Evolutionary conservation across 30 jellyfish, hydroid and myxozoan species (phyloP).

Genomic region (Aurelia sp.): DNA sequence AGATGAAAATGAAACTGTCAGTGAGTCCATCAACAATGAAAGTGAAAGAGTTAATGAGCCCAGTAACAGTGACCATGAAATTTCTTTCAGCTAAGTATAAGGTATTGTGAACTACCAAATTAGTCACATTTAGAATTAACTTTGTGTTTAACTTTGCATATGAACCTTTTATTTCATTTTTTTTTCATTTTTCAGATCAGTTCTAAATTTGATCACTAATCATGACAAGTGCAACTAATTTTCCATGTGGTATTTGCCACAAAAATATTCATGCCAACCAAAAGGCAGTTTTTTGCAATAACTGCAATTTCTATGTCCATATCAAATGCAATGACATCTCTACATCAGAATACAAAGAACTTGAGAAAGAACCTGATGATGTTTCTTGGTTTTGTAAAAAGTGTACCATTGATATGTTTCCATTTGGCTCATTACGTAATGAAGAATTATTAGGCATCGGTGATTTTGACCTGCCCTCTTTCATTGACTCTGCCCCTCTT

Average conservation of each 20-base stretch:
- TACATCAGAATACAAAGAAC: slow-evolving; percentile 13
- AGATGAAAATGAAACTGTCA: slow-evolving; percentile 1
- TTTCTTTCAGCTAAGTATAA: not conserved
- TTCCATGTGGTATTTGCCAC: slow-evolving; percentile 62
- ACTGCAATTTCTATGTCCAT: slow-evolving; percentile 39
- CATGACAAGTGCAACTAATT: slow-evolving; percentile 15
- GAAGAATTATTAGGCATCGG: slow-evolving; percentile 17
- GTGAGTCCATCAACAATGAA: not conserved
- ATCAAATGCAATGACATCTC: slow-evolving; percentile 42
- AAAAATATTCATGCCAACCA: slow-evolving; percentile 49
- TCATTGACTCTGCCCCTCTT: slow-evolving; percentile 34
- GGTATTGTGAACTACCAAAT: not conserved
- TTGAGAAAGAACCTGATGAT: too few species aligned
- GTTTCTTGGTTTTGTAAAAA: too few species aligned
- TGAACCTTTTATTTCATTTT: too few species aligned
- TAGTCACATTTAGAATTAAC: not conserved
- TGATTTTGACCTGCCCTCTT: not conserved
- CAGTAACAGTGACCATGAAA: slow-evolving; percentile 13
- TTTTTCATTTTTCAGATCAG: too few species aligned
- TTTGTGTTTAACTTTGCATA: not conserved
- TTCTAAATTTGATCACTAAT: not conserved
- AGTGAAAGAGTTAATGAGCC: not conserved
- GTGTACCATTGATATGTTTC: slow-evolving; percentile 39
- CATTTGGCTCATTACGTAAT: slow-evolving; percentile 56
- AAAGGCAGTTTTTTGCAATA: slow-evolving; percentile 29